Evolutionary conservation across 2,113 vertebrate species (phyloP).

Genomic region (Thryonomys swinderianus): DNA sequence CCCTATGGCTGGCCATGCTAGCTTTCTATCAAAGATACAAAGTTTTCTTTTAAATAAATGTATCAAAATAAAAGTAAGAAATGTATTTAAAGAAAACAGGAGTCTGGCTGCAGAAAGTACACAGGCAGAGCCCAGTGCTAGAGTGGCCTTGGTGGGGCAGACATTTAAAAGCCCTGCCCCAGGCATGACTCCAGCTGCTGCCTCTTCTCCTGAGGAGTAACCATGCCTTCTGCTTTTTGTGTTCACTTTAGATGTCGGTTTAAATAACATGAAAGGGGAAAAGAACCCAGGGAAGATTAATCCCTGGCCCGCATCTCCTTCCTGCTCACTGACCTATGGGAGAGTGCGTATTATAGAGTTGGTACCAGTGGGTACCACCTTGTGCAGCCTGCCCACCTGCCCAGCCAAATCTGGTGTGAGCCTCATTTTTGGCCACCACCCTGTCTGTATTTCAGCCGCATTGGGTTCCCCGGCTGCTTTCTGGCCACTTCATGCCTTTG

Average conservation of each 20-base stretch:
- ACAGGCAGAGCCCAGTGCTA: not conserved
- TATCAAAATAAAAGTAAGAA: conserved; percentile 6
- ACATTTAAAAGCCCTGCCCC: rapidly evolving
- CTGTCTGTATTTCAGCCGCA: not conserved
- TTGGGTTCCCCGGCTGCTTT: not conserved
- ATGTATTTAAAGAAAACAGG: not conserved
- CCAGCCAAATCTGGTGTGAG: not conserved
- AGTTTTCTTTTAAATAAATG: not conserved
- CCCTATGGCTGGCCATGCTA: not conserved
- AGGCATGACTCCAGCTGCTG: rapidly evolving
- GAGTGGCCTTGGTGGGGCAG: not conserved
- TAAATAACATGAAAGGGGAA: not conserved
- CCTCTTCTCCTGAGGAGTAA: not conserved
- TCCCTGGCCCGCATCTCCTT: not conserved
- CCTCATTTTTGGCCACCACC: not conserved
- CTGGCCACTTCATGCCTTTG: not conserved
- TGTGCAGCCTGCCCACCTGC: not conserved
- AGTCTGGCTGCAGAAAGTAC: not conserved
- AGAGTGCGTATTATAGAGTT: rapidly evolving
- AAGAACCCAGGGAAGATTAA: not conserved
- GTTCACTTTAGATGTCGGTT: not conserved
- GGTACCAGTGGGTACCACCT: rapidly evolving
- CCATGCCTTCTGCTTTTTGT: not conserved
- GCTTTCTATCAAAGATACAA: not conserved
- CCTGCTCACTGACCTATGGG: not conserved